These are phyloP conservation scores for Pseudolaguvia tuberculata DNA, from an alignment of 2,113 vertebrate species.

Conservation along the genomic window DNA sequence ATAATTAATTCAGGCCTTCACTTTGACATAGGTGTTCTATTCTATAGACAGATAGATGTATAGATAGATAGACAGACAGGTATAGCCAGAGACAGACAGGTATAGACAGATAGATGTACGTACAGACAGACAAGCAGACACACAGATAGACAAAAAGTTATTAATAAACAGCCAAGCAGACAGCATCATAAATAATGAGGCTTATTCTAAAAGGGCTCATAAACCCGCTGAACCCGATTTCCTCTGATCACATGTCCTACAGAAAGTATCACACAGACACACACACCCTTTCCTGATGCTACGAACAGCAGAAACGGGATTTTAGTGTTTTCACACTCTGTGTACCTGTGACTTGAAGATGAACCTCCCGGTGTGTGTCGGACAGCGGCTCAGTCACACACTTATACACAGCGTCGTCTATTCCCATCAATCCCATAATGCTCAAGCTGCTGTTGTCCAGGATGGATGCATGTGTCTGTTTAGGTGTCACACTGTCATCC, in stretches of 20 bases:
- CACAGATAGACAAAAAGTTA: too few relatives aligned
- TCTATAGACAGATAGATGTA: too few relatives aligned
- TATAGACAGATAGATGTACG: too few relatives aligned
- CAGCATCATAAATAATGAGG: too few relatives aligned
- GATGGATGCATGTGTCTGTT: neutral
- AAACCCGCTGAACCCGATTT: conserved; percentile 21
- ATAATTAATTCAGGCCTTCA: too few relatives aligned
- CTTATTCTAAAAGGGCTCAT: too few relatives aligned
- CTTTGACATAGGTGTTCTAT: too few relatives aligned
- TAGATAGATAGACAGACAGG: too few relatives aligned
- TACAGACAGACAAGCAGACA: too few relatives aligned
- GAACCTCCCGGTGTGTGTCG: neutral
- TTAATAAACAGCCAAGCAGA: too few relatives aligned
- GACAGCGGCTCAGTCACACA: neutral
- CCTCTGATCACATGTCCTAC: neutral
- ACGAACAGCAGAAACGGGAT: neutral
- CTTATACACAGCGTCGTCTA: neutral
- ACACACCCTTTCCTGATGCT: neutral
- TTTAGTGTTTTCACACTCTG: neutral
- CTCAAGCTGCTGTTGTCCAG: conserved; percentile 18
- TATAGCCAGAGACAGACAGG: too few relatives aligned
- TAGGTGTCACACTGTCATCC: too few relatives aligned
- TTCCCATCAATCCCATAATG: neutral
- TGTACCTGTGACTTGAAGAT: conserved; percentile 13
- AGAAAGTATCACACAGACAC: neutral